Conservation (phyloP, 2,797 vertebrate species). For the Typhlichthys eigenmanni region DNA sequence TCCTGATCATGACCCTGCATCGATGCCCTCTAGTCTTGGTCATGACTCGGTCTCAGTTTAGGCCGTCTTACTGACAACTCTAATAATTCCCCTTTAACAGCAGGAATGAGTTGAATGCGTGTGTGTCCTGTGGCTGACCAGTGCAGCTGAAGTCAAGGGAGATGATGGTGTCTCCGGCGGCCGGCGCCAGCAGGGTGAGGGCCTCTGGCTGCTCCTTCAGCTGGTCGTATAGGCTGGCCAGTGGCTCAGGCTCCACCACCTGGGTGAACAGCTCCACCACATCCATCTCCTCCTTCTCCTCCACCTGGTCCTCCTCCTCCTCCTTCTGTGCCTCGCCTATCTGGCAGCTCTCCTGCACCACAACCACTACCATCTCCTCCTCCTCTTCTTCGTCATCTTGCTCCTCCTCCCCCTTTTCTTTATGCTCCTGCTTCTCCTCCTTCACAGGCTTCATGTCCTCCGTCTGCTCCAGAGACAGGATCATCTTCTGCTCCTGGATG, state of each 20-base stretch:
- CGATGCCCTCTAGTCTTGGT: no score
- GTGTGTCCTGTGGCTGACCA: conserved; percentile 68
- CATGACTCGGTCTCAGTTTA: no score
- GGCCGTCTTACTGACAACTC: no score
- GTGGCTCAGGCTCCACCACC: conserved; percentile 67
- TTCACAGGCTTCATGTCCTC: conserved; percentile 74
- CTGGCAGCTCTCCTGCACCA: conserved; percentile 15
- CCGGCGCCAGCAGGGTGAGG: conserved; percentile 90
- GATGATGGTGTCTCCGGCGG: conserved; percentile 93
- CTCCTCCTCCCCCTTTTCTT: conserved; percentile 15
- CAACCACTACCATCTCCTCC: conserved; percentile 14
- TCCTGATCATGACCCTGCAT: no score
- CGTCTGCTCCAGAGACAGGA: conserved; percentile 94
- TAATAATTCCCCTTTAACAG: no score
- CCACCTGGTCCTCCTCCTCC: conserved; percentile 7
- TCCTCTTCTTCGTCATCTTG: conserved; percentile 21
- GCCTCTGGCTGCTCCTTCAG: conserved; percentile 90
- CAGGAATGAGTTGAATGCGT: not conserved
- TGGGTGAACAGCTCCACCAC: conserved; percentile 83
- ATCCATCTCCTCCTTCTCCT: conserved; percentile 77
- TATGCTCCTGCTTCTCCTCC: conserved; percentile 41
- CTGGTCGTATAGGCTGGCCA: conserved; percentile 86
- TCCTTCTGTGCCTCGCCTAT: conserved; percentile 5
- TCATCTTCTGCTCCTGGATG: conserved; percentile 89
- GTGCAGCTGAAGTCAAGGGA: conserved; percentile 88